Evolutionary conservation across 1,140 invertebrate species (phyloP), one percentile per base, ranked within the genome.

Genomic region (Bicyclus anynana): DNA sequence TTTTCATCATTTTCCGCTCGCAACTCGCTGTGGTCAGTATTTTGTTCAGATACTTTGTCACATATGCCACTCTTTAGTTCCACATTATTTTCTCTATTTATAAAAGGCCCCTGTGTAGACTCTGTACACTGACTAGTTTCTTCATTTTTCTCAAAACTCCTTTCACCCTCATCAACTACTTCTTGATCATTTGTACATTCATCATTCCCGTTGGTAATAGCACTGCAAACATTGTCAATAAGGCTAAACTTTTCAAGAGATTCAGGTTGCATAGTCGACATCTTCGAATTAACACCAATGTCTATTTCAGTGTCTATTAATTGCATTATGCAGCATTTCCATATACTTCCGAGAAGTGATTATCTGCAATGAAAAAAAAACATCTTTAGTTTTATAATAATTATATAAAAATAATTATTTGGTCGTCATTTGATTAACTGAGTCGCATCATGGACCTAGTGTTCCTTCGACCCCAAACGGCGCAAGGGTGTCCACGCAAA

Each of bases 321-420:
- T 87, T 84, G 78, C 84, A 87, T 87, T 77, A 71, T 84, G 68
- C 67, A 69, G 63, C 74, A 75, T 76, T 68, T 80, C 71, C 59
- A 27, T 21, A 12, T 10, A 35, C 51, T 53, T 20, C 6, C 20
- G 16, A 9, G 18, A 20, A 40, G 33, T 16, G 40, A 44, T n/a
- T 52, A 54, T 53, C 73, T 79, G 71, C 14, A 74, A 77, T 54
- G 51, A 57, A 59, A 58, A 73, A 44, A 44, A 56, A 51, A 56
- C 53, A 33, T 33, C 10, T 20, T 3, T 23, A 4, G 2, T 2
- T 23, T 2, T 44, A 18, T 20, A 38, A 38, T 23, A 23, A 23
- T 2, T 7, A 7, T 2, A 23, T 4, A 23, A 23, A 23, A 23
- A 23, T 2, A 23, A 23, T 4, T 23, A 23, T 35, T 35, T 35